Evolutionary conservation across 2,113 vertebrate species (phyloP).

Genomic region (Psittacara wagleri): DNA sequence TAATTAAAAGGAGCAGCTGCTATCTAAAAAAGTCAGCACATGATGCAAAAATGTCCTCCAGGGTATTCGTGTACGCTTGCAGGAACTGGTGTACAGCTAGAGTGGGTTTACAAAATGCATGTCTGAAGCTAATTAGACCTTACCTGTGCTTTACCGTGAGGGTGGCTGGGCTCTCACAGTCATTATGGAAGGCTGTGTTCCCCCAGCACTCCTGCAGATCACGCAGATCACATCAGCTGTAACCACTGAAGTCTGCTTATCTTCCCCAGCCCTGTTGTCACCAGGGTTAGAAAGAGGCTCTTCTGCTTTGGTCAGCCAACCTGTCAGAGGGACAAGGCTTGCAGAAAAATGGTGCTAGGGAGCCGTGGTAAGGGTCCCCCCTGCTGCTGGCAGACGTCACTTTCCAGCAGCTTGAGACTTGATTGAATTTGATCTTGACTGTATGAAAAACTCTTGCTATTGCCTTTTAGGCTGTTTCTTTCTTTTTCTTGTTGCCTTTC

Average conservation of each 20-base stretch:
- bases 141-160: neutral
- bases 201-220: neutral
- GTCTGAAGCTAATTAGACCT: neutral
- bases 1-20: constrained; percentile 45
- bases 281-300: neutral
- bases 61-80: neutral
- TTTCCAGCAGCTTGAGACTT: neutral
- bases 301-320: neutral
- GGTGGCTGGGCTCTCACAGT: neutral
- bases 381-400: neutral
- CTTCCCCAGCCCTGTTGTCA: neutral
- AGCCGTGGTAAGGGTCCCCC: neutral
- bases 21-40: constrained; percentile 1
- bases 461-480: neutral
- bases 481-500: neutral
- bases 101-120: neutral
- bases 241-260: neutral
- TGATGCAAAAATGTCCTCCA: neutral
- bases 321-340: neutral
- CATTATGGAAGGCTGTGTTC: neutral
- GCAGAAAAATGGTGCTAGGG: neutral
- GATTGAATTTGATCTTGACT: neutral
- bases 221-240: neutral
- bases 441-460: neutral
- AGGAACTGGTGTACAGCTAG: neutral